Percentiles rank a stretch among this genome's conserved stretches.
phyloP scores from a whole-genome alignment of 1,140 invertebrate species.

The Apis cerana region DNA sequence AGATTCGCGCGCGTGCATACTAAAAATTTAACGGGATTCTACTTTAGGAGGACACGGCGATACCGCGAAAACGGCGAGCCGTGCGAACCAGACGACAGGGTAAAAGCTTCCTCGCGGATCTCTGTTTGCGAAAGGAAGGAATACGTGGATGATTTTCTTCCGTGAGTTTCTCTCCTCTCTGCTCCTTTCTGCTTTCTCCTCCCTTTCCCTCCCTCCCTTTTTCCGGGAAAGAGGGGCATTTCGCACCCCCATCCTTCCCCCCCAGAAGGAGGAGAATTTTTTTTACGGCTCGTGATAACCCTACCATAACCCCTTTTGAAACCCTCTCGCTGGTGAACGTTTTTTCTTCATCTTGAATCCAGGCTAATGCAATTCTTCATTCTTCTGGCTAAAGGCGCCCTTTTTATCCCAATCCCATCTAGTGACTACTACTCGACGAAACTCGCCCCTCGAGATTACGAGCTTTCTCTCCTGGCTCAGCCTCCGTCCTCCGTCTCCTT shows the following conservation, averaged over 20 bases:
- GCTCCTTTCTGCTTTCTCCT: too few relatives aligned
- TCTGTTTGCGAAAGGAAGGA: background rate
- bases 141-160: background rate
- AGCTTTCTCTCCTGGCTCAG: background rate
- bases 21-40: background rate
- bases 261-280: background rate
- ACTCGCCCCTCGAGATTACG: slow-evolving; percentile 55
- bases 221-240: background rate
- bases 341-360: slow-evolving; percentile 55
- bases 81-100: background rate
- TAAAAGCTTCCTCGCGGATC: background rate
- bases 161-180: background rate
- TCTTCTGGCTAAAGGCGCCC: slow-evolving; percentile 37
- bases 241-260: background rate
- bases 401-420: slow-evolving; percentile 38
- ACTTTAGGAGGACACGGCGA: too few relatives aligned
- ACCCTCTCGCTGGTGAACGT: background rate
- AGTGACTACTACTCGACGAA: slow-evolving; percentile 48
- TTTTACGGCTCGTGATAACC: slow-evolving; percentile 24
- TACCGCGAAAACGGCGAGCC: background rate
- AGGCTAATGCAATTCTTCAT: slow-evolving; percentile 58
- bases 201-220: too few relatives aligned
- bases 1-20: background rate
- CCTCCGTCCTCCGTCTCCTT: background rate
- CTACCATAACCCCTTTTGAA: background rate